phyloP scores from a whole-genome alignment of 2,113 vertebrate species.

The Cacatua alba region DNA sequence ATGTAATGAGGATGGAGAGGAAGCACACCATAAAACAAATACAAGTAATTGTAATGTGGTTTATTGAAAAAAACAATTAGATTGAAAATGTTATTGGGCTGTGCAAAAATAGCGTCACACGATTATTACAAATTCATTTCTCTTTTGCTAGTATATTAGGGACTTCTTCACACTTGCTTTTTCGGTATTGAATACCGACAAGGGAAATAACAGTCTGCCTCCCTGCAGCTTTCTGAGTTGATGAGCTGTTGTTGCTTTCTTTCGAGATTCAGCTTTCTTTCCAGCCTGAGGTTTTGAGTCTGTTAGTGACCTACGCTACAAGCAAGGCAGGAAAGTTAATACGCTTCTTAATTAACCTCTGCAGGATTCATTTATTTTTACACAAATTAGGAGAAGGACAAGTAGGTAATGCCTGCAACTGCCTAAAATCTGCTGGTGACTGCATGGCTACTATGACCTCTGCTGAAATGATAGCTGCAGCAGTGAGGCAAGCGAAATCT shows the following conservation, averaged over 20 bases:
- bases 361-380: slow-evolving; percentile 8
- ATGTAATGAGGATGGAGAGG: slow-evolving; percentile 3
- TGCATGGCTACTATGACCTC: neutral
- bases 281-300: neutral
- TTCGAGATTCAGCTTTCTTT: slow-evolving; percentile 6
- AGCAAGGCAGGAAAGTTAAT: neutral
- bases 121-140: neutral
- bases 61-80: slow-evolving; percentile 1
- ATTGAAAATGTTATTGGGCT: neutral
- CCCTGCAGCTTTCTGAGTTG: slow-evolving; percentile 29
- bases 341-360: slow-evolving; percentile 32
- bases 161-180: neutral
- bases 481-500: neutral
- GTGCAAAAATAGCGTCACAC: neutral
- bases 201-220: slow-evolving; percentile 38
- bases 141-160: neutral
- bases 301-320: neutral
- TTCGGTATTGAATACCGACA: neutral
- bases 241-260: neutral
- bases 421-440: neutral
- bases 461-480: neutral
- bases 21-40: neutral
- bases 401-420: neutral
- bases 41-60: neutral
- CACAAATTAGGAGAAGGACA: neutral